Base-by-base conservation (phyloP, 2,888 invertebrate species). In the Argynnis bischoffii region DNA sequence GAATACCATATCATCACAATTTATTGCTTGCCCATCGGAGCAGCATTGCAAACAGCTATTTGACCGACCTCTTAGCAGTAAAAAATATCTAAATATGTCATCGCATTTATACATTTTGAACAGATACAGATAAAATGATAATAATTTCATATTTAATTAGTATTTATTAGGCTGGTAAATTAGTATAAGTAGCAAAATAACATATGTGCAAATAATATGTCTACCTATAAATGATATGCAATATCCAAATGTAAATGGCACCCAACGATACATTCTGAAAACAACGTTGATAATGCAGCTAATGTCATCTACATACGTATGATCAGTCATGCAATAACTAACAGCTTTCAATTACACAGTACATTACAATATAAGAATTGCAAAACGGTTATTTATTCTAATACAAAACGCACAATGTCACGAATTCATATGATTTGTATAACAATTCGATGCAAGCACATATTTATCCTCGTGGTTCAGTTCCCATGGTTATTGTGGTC, bases 1-100 rank as follows among this genome's bases (percentile, higher is more conserved):
- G 59, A 54, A 66, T 66, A 60, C 66, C 59, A 83, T 86, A 84
- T 83, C 82, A 83, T 81, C 80, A 84, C 81, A 81, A 81, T 81
- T 84, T 81, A 78, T 77, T 83, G 82, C 81, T 82, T 76, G 78
- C 77, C 79, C 83, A 81, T 87, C 85, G 82, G 85, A 87, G 85
- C 78, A 72, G 77, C 70, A 78, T 64, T 51, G 61, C 61, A 53
- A 57, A 65, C 60, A 57, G 47, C 64, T 64, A 64, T 51, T 64
- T 67, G 66, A 60, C 55, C 64, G 61, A 70, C 63, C 68, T 68
- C 64, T 55, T 59, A 65, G 16, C 26, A 8, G 63, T 53, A 53
- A 46, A 53, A 41, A 26, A 54, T 54, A 61, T 51, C 31, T 61
- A 61, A 16, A 51, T 51, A 31, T 63, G 54, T 54, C 63, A 55